Percentiles rank a stretch among this genome's conserved stretches.
Evolutionary conservation across 2,888 invertebrate genomes (phyloP).

Genomic region (Xestoiulus laeticollis): DNA sequence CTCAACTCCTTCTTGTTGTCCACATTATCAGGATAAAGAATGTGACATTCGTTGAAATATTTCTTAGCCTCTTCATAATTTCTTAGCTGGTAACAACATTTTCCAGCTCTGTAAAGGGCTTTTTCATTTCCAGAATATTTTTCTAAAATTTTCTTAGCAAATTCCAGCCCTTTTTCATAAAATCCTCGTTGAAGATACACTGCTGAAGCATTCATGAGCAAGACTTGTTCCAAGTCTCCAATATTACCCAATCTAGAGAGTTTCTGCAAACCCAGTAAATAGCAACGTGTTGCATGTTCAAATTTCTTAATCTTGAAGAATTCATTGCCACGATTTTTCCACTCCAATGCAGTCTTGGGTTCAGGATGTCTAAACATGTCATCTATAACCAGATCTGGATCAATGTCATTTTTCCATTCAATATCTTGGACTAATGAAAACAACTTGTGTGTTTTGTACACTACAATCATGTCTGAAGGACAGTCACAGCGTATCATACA

Average conservation of each 20-base stretch:
- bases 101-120: slow-evolving; percentile 14
- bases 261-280: too few relatives aligned
- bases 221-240: too few relatives aligned
- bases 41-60: neutral
- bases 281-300: neutral
- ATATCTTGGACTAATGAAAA: neutral
- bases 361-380: neutral
- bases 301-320: neutral
- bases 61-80: neutral
- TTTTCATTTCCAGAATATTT: neutral
- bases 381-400: neutral
- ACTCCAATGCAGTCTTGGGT: neutral
- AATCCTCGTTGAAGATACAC: too few relatives aligned
- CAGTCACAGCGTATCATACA: neutral
- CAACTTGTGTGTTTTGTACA: neutral
- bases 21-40: neutral
- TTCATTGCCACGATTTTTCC: slow-evolving; percentile 32
- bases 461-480: slow-evolving; percentile 32
- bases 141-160: slow-evolving; percentile 17
- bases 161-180: too few relatives aligned
- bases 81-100: neutral
- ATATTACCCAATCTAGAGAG: too few relatives aligned
- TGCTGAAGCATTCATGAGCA: too few relatives aligned
- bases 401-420: slow-evolving; percentile 20
- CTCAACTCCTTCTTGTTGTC: neutral